Evolutionary conservation across 1,140 invertebrate species (phyloP).

Genomic region (Megalonaias nervosa): DNA sequence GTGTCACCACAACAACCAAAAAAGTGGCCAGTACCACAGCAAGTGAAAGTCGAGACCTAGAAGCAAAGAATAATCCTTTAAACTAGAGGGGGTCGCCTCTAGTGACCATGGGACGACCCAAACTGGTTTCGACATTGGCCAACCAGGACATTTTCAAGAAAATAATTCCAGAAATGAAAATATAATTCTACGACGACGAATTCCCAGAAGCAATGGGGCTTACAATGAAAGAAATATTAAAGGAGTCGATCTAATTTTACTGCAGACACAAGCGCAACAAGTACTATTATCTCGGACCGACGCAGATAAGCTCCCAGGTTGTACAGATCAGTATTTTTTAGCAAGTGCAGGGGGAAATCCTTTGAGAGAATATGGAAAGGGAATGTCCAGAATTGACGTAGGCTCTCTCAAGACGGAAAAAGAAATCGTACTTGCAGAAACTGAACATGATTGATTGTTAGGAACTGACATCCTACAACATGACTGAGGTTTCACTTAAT

Average conservation of each 20-base stretch:
- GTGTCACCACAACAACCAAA: too few relatives aligned
- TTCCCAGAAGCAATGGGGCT: neutral
- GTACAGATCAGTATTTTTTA: too few relatives aligned
- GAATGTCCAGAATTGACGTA: neutral
- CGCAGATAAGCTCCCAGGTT: too few relatives aligned
- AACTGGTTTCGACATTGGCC: too few relatives aligned
- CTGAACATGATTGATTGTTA: slow-evolving; percentile 21
- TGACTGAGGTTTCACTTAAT: too few relatives aligned
- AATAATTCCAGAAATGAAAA: too few relatives aligned
- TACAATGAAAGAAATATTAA: slow-evolving; percentile 5
- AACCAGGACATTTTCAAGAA: too few relatives aligned
- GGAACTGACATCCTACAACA: slow-evolving; percentile 27
- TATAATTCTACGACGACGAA: too few relatives aligned
- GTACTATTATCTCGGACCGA: too few relatives aligned
- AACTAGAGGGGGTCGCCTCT: slow-evolving; percentile 6
- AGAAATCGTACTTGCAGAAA: slow-evolving; percentile 30
- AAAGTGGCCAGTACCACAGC: neutral
- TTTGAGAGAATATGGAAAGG: slow-evolving; percentile 11
- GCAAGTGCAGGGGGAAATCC: neutral
- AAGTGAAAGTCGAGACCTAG: neutral
- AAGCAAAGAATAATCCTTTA: slow-evolving; percentile 1
- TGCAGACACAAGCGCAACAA: neutral
- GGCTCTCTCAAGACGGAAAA: neutral
- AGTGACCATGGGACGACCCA: neutral
- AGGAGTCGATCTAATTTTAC: slow-evolving; percentile 4